Conservation (phyloP, 2,888 invertebrate species). For the Nemotelus nigrinus region DNA sequence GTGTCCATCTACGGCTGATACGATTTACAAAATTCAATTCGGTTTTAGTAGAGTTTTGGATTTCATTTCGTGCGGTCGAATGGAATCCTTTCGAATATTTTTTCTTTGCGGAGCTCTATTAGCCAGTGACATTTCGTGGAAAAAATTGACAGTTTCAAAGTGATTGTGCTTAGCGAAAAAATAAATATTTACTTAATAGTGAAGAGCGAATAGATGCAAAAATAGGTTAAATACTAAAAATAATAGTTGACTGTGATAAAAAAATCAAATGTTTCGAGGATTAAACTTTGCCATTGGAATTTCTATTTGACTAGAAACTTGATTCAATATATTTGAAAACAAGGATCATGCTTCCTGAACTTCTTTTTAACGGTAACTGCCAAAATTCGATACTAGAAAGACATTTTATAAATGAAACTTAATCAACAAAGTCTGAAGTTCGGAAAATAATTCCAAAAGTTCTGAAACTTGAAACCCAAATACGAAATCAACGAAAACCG, state of each 20-base stretch:
- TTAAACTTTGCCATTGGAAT: too few relatives aligned
- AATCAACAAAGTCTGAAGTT: background rate
- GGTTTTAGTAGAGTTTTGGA: slow-evolving; percentile 65
- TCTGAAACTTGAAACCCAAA: background rate
- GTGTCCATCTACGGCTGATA: slow-evolving; percentile 65
- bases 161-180: too few relatives aligned
- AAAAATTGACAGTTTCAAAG: background rate
- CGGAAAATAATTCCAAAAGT: too few relatives aligned
- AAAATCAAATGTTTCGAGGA: too few relatives aligned
- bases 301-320: background rate
- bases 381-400: background rate
- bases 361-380: slow-evolving; percentile 51
- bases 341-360: slow-evolving; percentile 51
- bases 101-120: background rate
- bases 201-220: too few relatives aligned
- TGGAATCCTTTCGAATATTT: slow-evolving; percentile 27
- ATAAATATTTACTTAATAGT: too few relatives aligned
- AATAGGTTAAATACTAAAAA: too few relatives aligned
- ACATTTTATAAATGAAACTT: background rate
- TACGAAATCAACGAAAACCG: background rate
- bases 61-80: slow-evolving; percentile 61
- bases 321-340: background rate
- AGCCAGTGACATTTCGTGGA: background rate
- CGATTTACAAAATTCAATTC: slow-evolving; percentile 53
- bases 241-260: too few relatives aligned